Percentiles rank a stretch among this genome's conserved stretches.
These are phyloP conservation scores for Mesaphorura yosii DNA, from an alignment of 1,140 invertebrate genomes.

Conservation along the genomic window DNA sequence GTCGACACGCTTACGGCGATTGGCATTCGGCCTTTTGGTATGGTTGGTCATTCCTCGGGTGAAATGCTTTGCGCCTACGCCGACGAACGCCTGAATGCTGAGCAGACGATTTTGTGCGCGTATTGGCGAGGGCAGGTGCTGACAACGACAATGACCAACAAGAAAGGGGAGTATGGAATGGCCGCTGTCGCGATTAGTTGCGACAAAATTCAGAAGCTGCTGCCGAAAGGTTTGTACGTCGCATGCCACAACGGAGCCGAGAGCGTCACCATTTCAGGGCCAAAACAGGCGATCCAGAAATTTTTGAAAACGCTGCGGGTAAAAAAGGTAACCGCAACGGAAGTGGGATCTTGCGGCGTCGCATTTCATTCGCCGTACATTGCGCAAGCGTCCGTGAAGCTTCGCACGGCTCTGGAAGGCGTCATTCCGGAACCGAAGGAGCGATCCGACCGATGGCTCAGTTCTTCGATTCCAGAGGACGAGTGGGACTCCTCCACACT, in stretches of 20 bases:
- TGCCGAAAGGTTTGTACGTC: conserved; percentile 62
- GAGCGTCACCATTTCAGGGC: conserved; percentile 86
- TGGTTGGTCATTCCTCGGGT: conserved; percentile 90
- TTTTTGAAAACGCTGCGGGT: conserved; percentile 62
- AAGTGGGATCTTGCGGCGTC: conserved; percentile 73
- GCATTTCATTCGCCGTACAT: conserved; percentile 88
- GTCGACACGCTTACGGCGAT: conserved; percentile 46
- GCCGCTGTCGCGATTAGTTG: conserved; percentile 73
- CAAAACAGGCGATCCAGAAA: conserved; percentile 51
- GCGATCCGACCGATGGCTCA: conserved; percentile 72
- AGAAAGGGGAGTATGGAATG: conserved; percentile 59
- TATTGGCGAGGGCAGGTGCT: conserved; percentile 49
- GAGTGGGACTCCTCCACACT: conserved; percentile 61
- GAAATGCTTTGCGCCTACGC: conserved; percentile 94
- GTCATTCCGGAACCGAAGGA: conserved; percentile 67
- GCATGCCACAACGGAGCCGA: conserved; percentile 90
- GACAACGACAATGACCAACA: neutral
- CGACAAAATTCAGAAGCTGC: conserved; percentile 63
- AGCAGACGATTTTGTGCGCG: conserved; percentile 85
- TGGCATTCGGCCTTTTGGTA: conserved; percentile 75
- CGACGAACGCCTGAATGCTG: conserved; percentile 80
- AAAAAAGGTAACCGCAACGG: conserved; percentile 74
- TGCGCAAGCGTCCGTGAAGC: too few species aligned
- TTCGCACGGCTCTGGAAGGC: too few species aligned
- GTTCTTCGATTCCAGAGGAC: conserved; percentile 74